Evolutionary conservation across 2,888 invertebrate genomes (phyloP), one percentile per base, ranked within the genome.

Genomic region (Aricia artaxerxes): DNA sequence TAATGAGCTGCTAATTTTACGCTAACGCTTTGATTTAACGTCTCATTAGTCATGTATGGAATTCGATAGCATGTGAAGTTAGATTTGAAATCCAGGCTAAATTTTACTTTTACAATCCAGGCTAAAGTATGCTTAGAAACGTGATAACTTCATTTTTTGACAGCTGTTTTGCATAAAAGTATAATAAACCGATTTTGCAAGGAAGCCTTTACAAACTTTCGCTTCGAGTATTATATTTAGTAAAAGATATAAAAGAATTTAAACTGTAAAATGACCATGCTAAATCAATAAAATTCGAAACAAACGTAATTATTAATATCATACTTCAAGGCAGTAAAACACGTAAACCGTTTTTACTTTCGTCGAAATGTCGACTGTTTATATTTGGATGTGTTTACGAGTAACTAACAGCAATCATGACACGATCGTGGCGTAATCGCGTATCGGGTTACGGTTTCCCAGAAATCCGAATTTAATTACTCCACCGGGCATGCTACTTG

Each of bases 331-430:
- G 16, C 13, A 69, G 13, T 69, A 13, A 69, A 69, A 69, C 16
- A 69, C 69, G 69, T 69, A 69, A 69, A 5, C 35, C 35, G 69
- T 69, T 69, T 69, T 69, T 69, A 69, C 69, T 69, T 69, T 69
- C 69, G 69, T 16, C 35, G 38, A 69, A 69, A 69, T 69, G 69
- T 38, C 69, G 69, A 69, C 38, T 69, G 69, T 69, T 69, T 69
- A 69, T 69, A 69, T 69, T 69, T 69, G 69, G 35, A 69, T 69
- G 69, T 69, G 69, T 69, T 69, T 69, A 38, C 69, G 35, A 64
- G 31, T 9, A 64, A 35, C 35, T 69, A 69, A 69, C 69, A 69
- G 69, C 35, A 69, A 4, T 69, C 1, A 69, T 69, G 69, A 69
- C 69, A 69, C 69, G 35, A 16, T 31, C 24, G 24, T 64, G 31